Conservation (phyloP, 1,140 invertebrate genomes). For the Papilio polytes region DNA sequence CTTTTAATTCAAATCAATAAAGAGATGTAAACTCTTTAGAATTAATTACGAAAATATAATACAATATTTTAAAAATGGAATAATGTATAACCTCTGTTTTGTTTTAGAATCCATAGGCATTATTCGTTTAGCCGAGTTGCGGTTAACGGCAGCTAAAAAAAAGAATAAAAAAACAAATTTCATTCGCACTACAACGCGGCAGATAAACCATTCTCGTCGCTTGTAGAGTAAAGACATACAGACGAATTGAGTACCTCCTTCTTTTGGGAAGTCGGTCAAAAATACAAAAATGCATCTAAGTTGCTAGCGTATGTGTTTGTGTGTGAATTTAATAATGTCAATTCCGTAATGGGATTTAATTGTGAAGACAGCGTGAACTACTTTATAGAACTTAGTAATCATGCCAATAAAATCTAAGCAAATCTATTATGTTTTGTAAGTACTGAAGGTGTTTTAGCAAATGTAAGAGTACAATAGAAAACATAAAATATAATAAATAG, state of each 20-base stretch:
- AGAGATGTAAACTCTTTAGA: no score
- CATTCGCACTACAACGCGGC: not conserved
- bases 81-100: not conserved
- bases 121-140: not conserved
- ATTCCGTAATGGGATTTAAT: not conserved
- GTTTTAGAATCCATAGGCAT: not conserved
- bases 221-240: no score
- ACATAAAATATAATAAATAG: slow-evolving; percentile 37
- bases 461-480: not conserved
- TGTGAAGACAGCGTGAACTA: not conserved
- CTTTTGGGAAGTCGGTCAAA: no score
- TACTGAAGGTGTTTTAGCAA: not conserved
- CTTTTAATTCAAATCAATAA: not conserved
- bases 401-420: no score
- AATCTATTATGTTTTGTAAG: not conserved
- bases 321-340: not conserved
- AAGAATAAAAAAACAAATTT: not conserved
- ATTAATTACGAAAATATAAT: not conserved
- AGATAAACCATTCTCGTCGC: not conserved
- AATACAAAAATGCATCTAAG: not conserved
- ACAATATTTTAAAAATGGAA: not conserved
- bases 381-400: not conserved
- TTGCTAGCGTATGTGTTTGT: not conserved
- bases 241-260: no score
- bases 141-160: not conserved